Evolutionary conservation across 2,888 invertebrate species (phyloP), one percentile per base, ranked within the genome.

Genomic region (Melanargia galathea): DNA sequence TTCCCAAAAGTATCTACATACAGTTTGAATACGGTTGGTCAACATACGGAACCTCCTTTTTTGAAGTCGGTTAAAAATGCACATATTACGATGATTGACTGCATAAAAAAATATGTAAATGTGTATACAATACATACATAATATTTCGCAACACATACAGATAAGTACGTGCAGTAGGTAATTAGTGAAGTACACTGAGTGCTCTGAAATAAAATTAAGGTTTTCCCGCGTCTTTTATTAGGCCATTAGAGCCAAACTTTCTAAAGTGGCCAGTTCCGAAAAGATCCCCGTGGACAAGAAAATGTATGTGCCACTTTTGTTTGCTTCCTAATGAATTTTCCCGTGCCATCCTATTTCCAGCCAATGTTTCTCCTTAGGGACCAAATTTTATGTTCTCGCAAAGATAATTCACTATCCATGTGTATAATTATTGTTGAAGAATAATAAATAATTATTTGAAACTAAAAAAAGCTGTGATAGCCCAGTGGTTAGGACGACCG

Each of bases 291-390:
- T 43, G 26, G 56, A 56, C 24, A 16, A 6, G 22, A 16, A 55
- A 20, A 38, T 38, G 26, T 26, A 26, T 16, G 40, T 26, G 5
- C 56, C 5, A 55, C 54, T 55, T 55, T 56, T 56, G 43, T 56
- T 56, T 30, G 56, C 43, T 43, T 56, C 24, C 38, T 22, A 35
- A 38, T 54, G 35, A 54, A 38, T 54, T 54, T 54, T 38, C 38
- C 24, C 38, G 22, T 40, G 54, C 22, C 40, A 24, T 40, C 26
- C 30, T 24, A 26, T 30, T n/a, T 13, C 22, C n/a, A 20, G 24
- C 55, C 55, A 22, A 8, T 8, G n/a, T 38, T 22, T 24, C n/a
- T 55, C 56, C 18, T 56, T 16, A 18, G 43, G 24, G 43, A 26
- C 30, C 4, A 51, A 30, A 43, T 18, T 56, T 11, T 43, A 11